These are phyloP conservation scores for Zosterops lateralis DNA, from an alignment of 2,113 vertebrate genomes.

Conservation along the genomic window DNA sequence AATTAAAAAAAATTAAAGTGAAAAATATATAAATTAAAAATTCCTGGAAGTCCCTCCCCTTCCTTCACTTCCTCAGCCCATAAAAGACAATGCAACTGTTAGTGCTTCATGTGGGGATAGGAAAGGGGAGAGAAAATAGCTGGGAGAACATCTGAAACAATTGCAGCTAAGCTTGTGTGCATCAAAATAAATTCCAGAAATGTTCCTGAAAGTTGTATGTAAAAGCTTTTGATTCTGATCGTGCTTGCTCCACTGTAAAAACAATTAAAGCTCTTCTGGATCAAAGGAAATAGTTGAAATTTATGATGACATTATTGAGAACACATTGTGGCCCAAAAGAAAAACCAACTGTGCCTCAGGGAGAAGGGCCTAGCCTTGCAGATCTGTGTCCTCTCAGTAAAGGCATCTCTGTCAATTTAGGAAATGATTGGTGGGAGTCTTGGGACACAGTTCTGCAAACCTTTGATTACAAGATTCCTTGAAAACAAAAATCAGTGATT, in stretches of 20 bases:
- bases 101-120: neutral
- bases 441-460: neutral
- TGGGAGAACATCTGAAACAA: neutral
- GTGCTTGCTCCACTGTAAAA: neutral
- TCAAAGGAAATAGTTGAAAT: neutral
- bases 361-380: neutral
- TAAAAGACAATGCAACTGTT: slow-evolving; percentile 24
- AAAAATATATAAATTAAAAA: slow-evolving; percentile 43
- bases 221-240: neutral
- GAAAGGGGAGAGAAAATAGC: slow-evolving; percentile 12
- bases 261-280: neutral
- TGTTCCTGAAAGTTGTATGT: neutral
- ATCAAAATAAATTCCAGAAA: neutral
- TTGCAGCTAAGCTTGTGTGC: neutral
- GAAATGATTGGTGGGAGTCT: neutral
- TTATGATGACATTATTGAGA: neutral
- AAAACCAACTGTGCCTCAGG: neutral
- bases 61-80: slow-evolving; percentile 16
- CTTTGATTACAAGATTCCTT: neutral
- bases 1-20: neutral
- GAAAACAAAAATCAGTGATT: neutral
- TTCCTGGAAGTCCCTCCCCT: slow-evolving; percentile 42
- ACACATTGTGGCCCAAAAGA: neutral
- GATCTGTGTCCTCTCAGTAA: neutral
- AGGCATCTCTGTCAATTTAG: neutral